These are phyloP conservation scores for Barbus barbus DNA, from an alignment of 2,113 vertebrate species.

Conservation along the genomic window DNA sequence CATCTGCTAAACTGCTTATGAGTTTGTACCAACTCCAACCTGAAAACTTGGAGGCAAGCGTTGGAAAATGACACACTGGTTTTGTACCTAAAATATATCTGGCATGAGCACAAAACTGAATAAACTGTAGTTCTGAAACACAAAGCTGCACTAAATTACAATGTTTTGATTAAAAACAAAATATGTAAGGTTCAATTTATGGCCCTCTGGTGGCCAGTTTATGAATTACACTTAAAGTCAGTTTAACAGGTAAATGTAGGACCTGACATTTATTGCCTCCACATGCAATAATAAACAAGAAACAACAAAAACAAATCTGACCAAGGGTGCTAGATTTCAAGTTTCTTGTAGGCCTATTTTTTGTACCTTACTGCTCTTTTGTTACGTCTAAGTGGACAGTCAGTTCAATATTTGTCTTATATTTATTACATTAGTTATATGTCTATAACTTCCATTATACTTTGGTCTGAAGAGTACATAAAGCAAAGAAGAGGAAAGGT, in stretches of 20 bases:
- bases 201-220: constrained; percentile 22
- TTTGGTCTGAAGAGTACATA: constrained; percentile 54
- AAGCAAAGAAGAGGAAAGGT: constrained; percentile 48
- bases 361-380: background rate
- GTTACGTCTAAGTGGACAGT: background rate
- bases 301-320: constrained; percentile 33
- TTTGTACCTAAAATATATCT: constrained; percentile 55
- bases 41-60: constrained; percentile 52
- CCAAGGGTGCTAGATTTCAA: background rate
- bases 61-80: constrained; percentile 62
- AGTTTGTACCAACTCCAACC: constrained; percentile 58
- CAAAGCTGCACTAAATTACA: constrained; percentile 16
- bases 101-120: constrained; percentile 21
- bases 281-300: constrained; percentile 24
- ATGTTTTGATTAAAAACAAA: constrained; percentile 33
- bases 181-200: constrained; percentile 12
- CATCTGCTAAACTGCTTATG: constrained; percentile 75
- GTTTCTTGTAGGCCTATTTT: background rate
- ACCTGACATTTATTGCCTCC: constrained; percentile 25
- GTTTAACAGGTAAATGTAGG: background rate
- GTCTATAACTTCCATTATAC: constrained; percentile 34
- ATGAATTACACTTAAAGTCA: background rate
- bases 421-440: no score
- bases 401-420: background rate
- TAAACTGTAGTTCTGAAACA: constrained; percentile 7